phyloP scores from a whole-genome alignment of 35 echinoderm and acorn worm species.

The Lytechinus variegatus region DNA sequence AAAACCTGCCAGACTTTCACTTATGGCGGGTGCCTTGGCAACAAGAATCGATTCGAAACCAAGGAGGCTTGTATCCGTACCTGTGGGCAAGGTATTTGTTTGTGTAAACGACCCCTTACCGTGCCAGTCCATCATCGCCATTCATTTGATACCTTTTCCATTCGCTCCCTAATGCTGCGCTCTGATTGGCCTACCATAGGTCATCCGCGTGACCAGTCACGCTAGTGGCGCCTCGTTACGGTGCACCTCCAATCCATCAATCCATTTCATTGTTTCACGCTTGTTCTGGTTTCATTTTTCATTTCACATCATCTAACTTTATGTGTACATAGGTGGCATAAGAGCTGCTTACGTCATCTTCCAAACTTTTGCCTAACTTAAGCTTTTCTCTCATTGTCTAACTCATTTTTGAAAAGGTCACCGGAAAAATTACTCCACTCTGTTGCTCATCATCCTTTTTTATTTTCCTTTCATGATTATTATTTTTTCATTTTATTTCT shows the following conservation, averaged over 20 bases:
- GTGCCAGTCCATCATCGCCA: neutral
- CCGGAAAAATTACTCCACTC: too few species aligned
- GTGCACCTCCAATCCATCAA: neutral
- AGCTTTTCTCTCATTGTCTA: too few species aligned
- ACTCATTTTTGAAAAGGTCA: too few species aligned
- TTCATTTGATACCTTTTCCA: neutral
- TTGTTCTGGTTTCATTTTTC: neutral
- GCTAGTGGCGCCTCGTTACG: neutral
- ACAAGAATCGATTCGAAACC: constrained; percentile 79
- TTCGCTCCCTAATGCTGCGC: neutral
- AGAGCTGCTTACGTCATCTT: neutral
- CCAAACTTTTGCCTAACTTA: neutral
- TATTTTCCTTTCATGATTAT: too few species aligned
- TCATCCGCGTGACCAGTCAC: neutral
- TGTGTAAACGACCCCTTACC: neutral
- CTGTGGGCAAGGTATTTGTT: constrained; percentile 71
- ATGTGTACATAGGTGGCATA: neutral
- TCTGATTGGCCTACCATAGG: neutral
- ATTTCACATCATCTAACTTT: neutral
- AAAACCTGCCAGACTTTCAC: constrained; percentile 84
- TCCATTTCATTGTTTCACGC: neutral
- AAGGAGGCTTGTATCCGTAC: constrained; percentile 79
- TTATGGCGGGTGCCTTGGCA: constrained; percentile 93
- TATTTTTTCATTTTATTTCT: too few species aligned
- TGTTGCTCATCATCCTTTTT: too few species aligned